Percentiles rank a stretch among this genome's conserved stretches.
phyloP scores from a whole-genome alignment of 2,797 vertebrate species.

The Rhabdomys pumilio region DNA sequence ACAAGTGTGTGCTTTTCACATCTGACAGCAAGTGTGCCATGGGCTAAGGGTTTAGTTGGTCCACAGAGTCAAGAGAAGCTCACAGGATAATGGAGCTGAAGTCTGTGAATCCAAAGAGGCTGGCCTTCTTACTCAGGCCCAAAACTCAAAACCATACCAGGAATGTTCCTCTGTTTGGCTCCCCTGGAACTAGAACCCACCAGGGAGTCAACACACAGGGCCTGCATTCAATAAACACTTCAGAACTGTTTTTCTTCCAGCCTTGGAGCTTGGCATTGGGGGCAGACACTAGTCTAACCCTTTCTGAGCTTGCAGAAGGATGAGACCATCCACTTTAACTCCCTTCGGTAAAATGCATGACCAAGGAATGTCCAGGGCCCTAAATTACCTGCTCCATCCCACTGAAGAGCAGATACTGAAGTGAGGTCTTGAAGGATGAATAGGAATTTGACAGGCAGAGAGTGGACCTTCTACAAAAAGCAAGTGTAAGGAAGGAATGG shows the following conservation, averaged over 20 bases:
- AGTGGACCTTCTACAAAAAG: neutral
- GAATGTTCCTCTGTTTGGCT: neutral
- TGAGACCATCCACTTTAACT: neutral
- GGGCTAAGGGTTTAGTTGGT: neutral
- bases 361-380: neutral
- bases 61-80: neutral
- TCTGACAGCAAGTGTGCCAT: neutral
- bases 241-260: neutral
- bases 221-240: neutral
- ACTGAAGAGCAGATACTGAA: neutral
- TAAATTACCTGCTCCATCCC: neutral
- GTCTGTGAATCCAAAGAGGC: neutral
- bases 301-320: neutral
- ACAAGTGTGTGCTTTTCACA: neutral
- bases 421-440: constrained; percentile 23
- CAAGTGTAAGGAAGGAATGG: neutral
- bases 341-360: neutral
- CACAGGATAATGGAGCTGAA: constrained; percentile 28
- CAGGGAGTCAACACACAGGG: neutral
- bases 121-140: constrained; percentile 6
- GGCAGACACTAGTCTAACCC: neutral
- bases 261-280: neutral
- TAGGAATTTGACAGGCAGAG: constrained; percentile 16
- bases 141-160: neutral
- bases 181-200: neutral